phyloP scores from a whole-genome alignment of 2,888 invertebrate species.

The Sarcophaga subvicina region DNA sequence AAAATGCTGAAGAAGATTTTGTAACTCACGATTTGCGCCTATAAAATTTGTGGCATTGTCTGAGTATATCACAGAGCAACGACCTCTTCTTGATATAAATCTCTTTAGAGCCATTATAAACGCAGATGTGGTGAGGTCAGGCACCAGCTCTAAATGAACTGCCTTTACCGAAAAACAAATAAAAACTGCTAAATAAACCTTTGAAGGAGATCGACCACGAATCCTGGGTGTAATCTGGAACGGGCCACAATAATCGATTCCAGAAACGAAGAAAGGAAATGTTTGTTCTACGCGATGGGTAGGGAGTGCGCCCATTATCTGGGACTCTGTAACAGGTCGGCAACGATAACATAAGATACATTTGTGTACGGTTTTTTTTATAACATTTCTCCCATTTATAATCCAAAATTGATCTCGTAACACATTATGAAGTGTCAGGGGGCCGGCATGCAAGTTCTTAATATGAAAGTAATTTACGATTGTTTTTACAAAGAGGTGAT shows the following conservation, averaged over 20 bases:
- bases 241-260: no score
- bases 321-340: conserved; percentile 37
- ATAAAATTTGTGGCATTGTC: conserved; percentile 66
- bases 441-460: conserved; percentile 24
- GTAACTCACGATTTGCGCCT: conserved; percentile 58
- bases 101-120: conserved; percentile 29
- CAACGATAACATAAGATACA: conserved; percentile 55
- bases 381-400: conserved; percentile 24
- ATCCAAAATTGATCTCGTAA: conserved; percentile 60
- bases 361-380: conserved; percentile 38
- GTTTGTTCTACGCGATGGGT: no score
- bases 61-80: no score
- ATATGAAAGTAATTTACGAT: neutral
- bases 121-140: conserved; percentile 27
- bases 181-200: conserved; percentile 32
- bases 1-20: conserved; percentile 41
- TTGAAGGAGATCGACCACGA: no score
- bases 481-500: neutral
- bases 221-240: no score
- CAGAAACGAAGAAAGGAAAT: no score
- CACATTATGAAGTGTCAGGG: neutral
- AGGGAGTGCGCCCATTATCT: conserved; percentile 48
- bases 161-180: conserved; percentile 41
- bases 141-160: conserved; percentile 37
- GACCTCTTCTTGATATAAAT: conserved; percentile 57